phyloP scores from a whole-genome alignment of 1,140 invertebrate species.

The Theocolax elegans region DNA sequence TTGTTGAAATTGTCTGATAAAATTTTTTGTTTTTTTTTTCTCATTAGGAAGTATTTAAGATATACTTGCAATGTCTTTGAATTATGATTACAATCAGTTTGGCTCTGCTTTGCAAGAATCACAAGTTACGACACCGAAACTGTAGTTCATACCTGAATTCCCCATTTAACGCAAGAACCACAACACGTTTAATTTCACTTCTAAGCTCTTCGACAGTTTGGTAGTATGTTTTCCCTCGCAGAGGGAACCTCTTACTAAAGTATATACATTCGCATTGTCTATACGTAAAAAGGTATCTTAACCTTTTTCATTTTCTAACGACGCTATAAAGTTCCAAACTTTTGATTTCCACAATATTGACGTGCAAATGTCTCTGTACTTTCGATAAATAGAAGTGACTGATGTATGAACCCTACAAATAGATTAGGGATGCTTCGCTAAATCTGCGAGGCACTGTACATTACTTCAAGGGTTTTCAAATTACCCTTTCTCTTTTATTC shows the following conservation, averaged over 20 bases:
- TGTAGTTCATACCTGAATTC: conserved; percentile 18
- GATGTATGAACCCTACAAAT: conserved; percentile 31
- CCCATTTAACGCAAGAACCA: conserved; percentile 12
- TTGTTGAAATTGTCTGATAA: conserved; percentile 31
- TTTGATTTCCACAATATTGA: conserved; percentile 38
- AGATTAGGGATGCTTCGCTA: conserved; percentile 23
- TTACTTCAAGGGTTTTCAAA: conserved; percentile 23
- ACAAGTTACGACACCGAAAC: conserved; percentile 16
- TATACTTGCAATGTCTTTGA: conserved; percentile 35
- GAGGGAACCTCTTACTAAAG: conserved; percentile 41
- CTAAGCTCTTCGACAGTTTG: conserved; percentile 39
- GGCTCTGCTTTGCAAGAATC: conserved; percentile 20
- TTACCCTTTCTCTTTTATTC: conserved; percentile 18
- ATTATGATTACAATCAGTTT: conserved; percentile 11
- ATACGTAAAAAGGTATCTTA: conserved; percentile 31
- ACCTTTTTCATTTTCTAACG: conserved; percentile 22
- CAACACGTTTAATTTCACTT: conserved; percentile 32
- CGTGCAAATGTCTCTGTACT: conserved; percentile 33
- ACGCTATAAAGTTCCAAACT: conserved; percentile 29
- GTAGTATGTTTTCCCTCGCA: conserved; percentile 39
- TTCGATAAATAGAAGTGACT: conserved; percentile 41
- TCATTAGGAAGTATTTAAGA: conserved; percentile 34
- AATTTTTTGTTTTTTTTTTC: too few species aligned
- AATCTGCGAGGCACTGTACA: conserved; percentile 33
- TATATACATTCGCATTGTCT: conserved; percentile 40